These are phyloP conservation scores for Hoplodrina ambigua DNA, from an alignment of 2,888 invertebrate genomes.

Conservation along the genomic window DNA sequence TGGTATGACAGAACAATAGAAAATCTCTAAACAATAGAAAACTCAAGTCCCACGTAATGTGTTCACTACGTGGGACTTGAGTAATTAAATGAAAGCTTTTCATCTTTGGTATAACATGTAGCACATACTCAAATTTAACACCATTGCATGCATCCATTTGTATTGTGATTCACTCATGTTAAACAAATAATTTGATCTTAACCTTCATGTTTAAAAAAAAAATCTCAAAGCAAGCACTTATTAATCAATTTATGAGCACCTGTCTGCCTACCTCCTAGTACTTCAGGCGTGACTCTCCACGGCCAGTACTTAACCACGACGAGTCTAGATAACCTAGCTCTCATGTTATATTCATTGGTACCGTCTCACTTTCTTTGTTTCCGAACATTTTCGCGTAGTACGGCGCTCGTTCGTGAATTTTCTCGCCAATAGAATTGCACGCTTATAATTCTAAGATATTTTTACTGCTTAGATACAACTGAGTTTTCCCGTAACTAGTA, in stretches of 20 bases:
- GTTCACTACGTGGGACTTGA: too few species aligned
- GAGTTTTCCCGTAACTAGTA: conserved; percentile 43
- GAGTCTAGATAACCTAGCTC: conserved; percentile 33
- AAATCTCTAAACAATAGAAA: too few species aligned
- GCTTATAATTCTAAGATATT: conserved; percentile 56
- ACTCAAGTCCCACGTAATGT: too few species aligned
- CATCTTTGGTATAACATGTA: too few species aligned
- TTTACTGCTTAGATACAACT: conserved; percentile 45
- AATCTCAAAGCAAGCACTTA: too few species aligned
- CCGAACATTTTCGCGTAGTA: conserved; percentile 50
- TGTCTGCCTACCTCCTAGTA: conserved; percentile 3
- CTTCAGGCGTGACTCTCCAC: conserved; percentile 12
- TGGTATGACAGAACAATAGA: too few species aligned
- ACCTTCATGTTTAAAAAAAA: too few species aligned
- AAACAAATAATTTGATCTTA: too few species aligned
- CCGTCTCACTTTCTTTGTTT: conserved; percentile 60
- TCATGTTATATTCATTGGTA: conserved; percentile 49
- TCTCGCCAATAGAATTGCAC: conserved; percentile 54
- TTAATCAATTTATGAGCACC: not conserved
- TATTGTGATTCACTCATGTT: too few species aligned
- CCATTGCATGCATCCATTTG: too few species aligned
- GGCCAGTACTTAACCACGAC: conserved; percentile 26
- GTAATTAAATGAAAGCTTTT: too few species aligned
- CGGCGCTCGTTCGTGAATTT: conserved; percentile 47
- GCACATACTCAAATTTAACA: too few species aligned